phyloP scores from a whole-genome alignment of 2,888 invertebrate species.

The Drosophila rubida region DNA sequence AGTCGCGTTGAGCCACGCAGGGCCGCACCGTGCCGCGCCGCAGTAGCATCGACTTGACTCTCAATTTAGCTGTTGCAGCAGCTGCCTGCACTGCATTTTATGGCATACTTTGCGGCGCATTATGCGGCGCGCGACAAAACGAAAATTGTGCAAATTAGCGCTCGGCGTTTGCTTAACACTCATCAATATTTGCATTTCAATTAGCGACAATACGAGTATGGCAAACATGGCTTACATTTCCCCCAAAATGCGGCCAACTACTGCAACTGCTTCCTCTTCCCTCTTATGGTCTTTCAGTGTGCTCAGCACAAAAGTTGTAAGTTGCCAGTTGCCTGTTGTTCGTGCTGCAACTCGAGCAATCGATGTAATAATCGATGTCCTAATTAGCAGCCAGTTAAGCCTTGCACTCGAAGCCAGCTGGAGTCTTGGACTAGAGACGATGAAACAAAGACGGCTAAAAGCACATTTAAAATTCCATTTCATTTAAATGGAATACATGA shows the following conservation, averaged over 20 bases:
- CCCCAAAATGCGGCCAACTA: conserved; percentile 23
- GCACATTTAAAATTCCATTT: neutral
- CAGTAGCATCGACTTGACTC: conserved; percentile 49
- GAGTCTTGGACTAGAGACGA: neutral
- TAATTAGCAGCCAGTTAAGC: conserved; percentile 4
- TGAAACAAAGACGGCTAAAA: neutral
- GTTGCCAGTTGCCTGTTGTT: too few species aligned
- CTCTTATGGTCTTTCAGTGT: conserved; percentile 10
- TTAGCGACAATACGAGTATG: conserved; percentile 64
- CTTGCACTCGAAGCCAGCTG: neutral
- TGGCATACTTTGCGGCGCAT: conserved; percentile 78
- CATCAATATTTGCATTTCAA: conserved; percentile 78
- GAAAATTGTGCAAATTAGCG: conserved; percentile 77
- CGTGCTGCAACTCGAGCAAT: conserved; percentile 8
- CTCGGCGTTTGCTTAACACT: conserved; percentile 70
- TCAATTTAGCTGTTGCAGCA: conserved; percentile 43
- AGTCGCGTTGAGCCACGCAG: neutral
- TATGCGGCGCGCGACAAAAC: conserved; percentile 75
- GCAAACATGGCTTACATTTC: conserved; percentile 57
- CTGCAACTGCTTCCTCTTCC: neutral
- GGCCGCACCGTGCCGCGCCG: neutral
- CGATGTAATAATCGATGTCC: conserved; percentile 19
- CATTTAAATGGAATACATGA: too few species aligned
- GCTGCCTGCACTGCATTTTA: conserved; percentile 55
- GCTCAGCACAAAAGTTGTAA: conserved; percentile 8